Evolutionary conservation across 2,113 vertebrate species (phyloP), one percentile per base, ranked within the genome.

Genomic region (Heterotis niloticus): DNA sequence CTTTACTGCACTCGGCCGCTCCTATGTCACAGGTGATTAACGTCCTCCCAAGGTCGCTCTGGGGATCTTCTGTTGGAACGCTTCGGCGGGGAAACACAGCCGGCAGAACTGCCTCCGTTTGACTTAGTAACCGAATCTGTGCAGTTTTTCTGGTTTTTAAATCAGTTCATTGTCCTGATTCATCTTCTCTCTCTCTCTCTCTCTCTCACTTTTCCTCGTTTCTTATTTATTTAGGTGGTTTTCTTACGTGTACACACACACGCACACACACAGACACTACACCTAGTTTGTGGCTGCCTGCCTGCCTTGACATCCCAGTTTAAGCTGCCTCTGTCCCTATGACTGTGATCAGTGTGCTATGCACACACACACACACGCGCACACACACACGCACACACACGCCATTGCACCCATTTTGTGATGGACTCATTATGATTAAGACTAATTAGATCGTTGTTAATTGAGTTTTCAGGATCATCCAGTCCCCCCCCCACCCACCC

Each of bases 11-110:
- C 62, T 24, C 20, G 17, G 54, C 16, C 26, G 28, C 65, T 71
- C 71, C 71, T 57, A 16, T 23, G 54, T 74, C 52, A 57, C 9
- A 54, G 23, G 52, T 74, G 51, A 74, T 74, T 74, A 74, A 74
- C 54, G n/a, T 74, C 71, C 23, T 74, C 51, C 57, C 71, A 57
- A 74, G 71, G 71, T 74, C n/a, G 14, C 54, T 56, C n/a, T 57
- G 52, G n/a, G 14, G 2, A 7, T 44, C 7, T 44, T 44, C 34
- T 44, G 34, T 44, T 44, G 7, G 34, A 44, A 7, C 7, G 34
- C n/a, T n/a, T n/a, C n/a, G n/a, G n/a, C 34, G 7, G 34, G 34
- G 7, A 44, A 44, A 44, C 34, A 44, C 2, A 7, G 34, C 7
- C 2, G 34, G 34, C 34, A 44, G 34, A 44, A 44, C 34, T 44